Percentiles rank a stretch among this genome's conserved stretches.
phyloP scores from a whole-genome alignment of 2,888 invertebrate genomes.

The Serrognathus titanus region DNA sequence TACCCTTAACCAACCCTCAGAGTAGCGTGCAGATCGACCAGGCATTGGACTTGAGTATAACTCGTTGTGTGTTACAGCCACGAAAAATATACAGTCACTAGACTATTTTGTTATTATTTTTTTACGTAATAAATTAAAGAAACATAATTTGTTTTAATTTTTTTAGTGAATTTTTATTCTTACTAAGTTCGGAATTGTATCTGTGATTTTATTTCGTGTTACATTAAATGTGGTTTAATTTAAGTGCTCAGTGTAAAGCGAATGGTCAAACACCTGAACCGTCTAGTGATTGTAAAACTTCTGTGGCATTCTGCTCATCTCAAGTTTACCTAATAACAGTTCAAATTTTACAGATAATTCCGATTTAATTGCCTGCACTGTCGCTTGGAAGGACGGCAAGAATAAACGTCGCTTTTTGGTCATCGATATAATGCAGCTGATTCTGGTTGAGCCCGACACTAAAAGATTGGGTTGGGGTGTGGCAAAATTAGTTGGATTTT shows the following conservation, averaged over 20 bases:
- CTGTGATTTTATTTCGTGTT: background rate
- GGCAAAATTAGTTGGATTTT: slow-evolving; percentile 91
- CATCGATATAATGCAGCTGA: slow-evolving; percentile 91
- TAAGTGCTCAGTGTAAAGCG: background rate
- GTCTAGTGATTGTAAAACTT: slow-evolving; percentile 34
- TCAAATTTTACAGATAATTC: slow-evolving; percentile 77
- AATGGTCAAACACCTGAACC: background rate
- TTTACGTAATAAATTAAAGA: background rate
- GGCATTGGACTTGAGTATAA: slow-evolving; percentile 89
- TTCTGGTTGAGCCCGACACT: slow-evolving; percentile 95
- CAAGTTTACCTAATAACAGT: slow-evolving; percentile 18
- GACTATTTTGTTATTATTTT: slow-evolving; percentile 13
- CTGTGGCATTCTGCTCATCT: slow-evolving; percentile 26
- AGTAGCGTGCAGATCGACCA: slow-evolving; percentile 91
- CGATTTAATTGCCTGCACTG: slow-evolving; percentile 94
- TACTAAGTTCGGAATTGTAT: too few species aligned
- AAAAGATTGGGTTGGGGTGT: slow-evolving; percentile 96
- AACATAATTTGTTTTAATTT: background rate
- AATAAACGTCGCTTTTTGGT: slow-evolving; percentile 93
- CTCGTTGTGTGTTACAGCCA: slow-evolving; percentile 48
- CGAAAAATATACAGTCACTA: slow-evolving; percentile 44
- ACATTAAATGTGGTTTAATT: background rate
- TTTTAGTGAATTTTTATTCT: too few species aligned
- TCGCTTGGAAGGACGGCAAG: slow-evolving; percentile 83
- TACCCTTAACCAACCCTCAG: slow-evolving; percentile 85